Evolutionary conservation across 2,888 invertebrate species (phyloP), one percentile per base, ranked within the genome.

Genomic region (Mantis religiosa): DNA sequence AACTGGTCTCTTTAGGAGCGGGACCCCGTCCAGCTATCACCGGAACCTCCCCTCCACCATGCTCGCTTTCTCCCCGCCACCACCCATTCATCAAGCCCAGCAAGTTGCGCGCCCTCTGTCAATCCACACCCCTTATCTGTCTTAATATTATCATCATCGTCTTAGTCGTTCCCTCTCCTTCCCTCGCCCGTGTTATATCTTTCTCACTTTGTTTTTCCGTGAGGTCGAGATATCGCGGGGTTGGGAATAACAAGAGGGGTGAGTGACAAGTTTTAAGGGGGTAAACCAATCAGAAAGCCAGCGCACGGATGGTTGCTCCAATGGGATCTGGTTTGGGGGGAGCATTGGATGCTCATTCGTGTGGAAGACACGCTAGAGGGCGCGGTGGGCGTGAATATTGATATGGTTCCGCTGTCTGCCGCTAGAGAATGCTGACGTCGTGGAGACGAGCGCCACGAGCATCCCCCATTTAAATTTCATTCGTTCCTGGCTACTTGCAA

Each of bases 261-360:
- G 87, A 84, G 28, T 88, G 84, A 88, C 89, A 85, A 85, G 88
- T 83, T 84, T 84, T 84, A 84, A 88, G 84, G 84, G 85, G 84
- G 84, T 88, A 88, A 88, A 88, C 88, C 88, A 88, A 88, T 88
- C 88, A 88, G 84, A 84, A 88, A 84, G 84, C 71, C 88, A 82
- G 84, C 41, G 82, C 27, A 84, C 88, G 84, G 84, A 71, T 34
- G 84, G 84, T 28, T 47, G 85, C 82, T 71, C 85, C 87, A 88
- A 88, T 85, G 82, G 87, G 87, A 87, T 87, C 82, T 87, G 34
- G 86, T 71, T 86, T 86, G 88, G 47, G n/a, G 89, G 89, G 86
- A 89, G 89, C 90, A 89, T 90, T 88, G 90, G 41, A 87, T 90
- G 90, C 89, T 89, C 89, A 90, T 90, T 90, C 90, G 90, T 88